Conservation (phyloP, 2,797 vertebrate genomes). For the Oryzias sinensis region DNA sequence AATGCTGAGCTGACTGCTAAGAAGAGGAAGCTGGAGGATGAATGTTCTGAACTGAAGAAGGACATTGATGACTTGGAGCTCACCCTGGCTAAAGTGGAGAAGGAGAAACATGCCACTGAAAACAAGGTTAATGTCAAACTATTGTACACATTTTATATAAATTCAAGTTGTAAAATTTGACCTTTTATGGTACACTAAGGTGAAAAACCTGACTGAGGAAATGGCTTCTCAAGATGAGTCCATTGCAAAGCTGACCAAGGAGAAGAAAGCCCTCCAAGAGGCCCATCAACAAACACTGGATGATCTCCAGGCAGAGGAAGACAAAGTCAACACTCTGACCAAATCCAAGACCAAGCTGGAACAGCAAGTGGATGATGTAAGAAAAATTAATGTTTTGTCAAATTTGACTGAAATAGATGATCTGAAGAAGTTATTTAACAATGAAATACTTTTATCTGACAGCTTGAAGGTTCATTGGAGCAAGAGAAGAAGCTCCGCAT, state of each 20-base stretch:
- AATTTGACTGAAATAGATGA: not conserved
- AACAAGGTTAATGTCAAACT: conserved; percentile 64
- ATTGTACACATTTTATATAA: no score
- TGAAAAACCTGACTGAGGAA: conserved; percentile 88
- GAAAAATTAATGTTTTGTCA: conserved; percentile 20
- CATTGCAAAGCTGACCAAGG: conserved; percentile 82
- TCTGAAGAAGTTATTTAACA: not conserved
- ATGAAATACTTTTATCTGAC: not conserved
- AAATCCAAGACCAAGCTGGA: conserved; percentile 87
- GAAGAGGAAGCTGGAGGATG: conserved; percentile 77
- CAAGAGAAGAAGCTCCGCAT: conserved; percentile 86
- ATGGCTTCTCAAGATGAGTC: conserved; percentile 83
- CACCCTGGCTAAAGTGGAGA: conserved; percentile 77
- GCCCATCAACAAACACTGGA: conserved; percentile 70
- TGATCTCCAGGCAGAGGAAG: conserved; percentile 86
- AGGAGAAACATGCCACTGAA: conserved; percentile 78
- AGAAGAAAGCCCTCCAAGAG: conserved; percentile 68
- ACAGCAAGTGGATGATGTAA: conserved; percentile 88
- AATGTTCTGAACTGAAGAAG: conserved; percentile 72
- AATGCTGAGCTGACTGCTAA: conserved; percentile 84
- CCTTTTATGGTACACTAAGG: conserved; percentile 54
- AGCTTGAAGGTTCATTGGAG: conserved; percentile 85
- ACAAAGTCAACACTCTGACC: conserved; percentile 86
- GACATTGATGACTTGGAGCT: conserved; percentile 78
- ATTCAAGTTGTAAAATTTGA: not conserved